Base-by-base conservation (phyloP, 2,113 vertebrate genomes). In the Thamnaconus septentrionalis region DNA sequence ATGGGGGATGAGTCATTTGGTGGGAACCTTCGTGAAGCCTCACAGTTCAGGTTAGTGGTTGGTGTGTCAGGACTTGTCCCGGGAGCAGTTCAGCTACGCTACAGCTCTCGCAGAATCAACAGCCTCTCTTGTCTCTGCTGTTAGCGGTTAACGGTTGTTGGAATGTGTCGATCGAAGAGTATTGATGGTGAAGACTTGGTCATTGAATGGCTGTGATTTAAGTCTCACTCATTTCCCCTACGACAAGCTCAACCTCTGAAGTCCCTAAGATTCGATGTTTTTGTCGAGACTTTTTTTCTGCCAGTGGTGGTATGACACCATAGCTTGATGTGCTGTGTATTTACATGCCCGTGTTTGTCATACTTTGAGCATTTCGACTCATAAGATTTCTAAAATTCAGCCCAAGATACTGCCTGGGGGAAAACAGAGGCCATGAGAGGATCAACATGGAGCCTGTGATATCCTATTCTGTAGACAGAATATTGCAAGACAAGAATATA, bases 31-130 rank as follows among this genome's bases (percentile, higher is more conserved):
- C 8, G 4, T 4, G 5, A 8, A 8, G 8, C 45, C 47, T 31
- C 3, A 18, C 3, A 12, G 50, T 6, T 52, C 44, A 45, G 44
- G 44, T 31, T n/a, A 10, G 39, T 47, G 18, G 55, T 76, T 64
- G 65, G 2, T 83, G 41, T 85, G 82, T 84, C 70, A 43, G 41
- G 76, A 74, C 85, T 69, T 84, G 82, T 77, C 73, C 60, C 5
- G 44, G 46, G 57, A 18, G 9, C 40, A 43, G 9, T 67, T 68
- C 7, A 55, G 56, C 59, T 61, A 31, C 18, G 18, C 18, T 31
- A 31, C 18, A 31, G 18, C 18, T 31, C 18, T 31, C 18, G 18
- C 18, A 31, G 18, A 31, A 31, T 31, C 18, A 31, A 31, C 18
- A 31, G 18, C 18, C 18, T 31, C 2, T 31, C 18, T 31, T 31